Conservation (phyloP, 1,140 invertebrate species). For the Ptiloglossa arizonensis region DNA sequence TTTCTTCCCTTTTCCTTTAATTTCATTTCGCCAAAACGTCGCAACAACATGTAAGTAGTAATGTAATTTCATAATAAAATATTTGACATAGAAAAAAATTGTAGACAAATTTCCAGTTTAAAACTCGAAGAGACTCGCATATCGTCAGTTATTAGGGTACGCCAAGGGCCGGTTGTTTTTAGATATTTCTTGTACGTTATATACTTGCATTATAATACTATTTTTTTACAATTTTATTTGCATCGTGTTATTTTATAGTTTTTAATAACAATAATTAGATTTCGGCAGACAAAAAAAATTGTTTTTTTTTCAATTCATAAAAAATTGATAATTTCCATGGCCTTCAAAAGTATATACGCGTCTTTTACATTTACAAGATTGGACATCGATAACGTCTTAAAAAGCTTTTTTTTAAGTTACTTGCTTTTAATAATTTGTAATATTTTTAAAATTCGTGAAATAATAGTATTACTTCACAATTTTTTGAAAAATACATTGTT, state of each 20-base stretch:
- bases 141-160: slow-evolving; percentile 7
- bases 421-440: not conserved
- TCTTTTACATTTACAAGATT: slow-evolving; percentile 19
- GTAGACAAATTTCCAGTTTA: not conserved
- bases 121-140: not conserved
- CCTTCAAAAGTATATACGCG: slow-evolving; percentile 37
- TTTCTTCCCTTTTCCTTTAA: slow-evolving; percentile 52
- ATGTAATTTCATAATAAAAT: not conserved
- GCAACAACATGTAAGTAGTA: slow-evolving; percentile 51
- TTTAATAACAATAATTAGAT: not conserved
- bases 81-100: not conserved
- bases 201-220: not conserved
- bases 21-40: slow-evolving; percentile 63
- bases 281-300: not conserved
- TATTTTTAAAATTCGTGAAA: not conserved
- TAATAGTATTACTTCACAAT: not conserved
- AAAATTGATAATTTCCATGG: slow-evolving; percentile 29
- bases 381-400: not conserved
- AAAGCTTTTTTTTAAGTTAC: slow-evolving; percentile 7
- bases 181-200: slow-evolving; percentile 15
- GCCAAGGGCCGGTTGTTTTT: slow-evolving; percentile 39
- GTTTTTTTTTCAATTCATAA: not conserved
- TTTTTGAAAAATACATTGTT: slow-evolving; percentile 14
- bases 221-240: not conserved
- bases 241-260: not conserved